These are phyloP conservation scores for Scaptomyza graminum DNA, from an alignment of 1,140 invertebrate genomes.

Conservation along the genomic window DNA sequence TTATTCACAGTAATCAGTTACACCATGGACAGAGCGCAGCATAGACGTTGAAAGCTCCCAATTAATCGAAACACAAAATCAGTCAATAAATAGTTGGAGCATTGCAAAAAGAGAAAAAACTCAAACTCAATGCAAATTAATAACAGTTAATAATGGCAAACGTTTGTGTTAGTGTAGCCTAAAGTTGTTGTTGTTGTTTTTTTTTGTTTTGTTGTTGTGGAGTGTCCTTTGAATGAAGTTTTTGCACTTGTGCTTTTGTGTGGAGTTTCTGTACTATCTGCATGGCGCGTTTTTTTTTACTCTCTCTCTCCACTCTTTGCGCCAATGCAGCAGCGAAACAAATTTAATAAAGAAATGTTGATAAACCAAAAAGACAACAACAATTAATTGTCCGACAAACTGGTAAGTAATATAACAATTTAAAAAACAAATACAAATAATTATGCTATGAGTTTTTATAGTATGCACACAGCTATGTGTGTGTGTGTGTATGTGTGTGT, in stretches of 20 bases:
- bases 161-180: constrained; percentile 11
- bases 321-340: constrained; percentile 38
- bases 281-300: constrained; percentile 18
- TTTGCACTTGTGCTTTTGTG: neutral
- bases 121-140: neutral
- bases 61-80: neutral
- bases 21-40: constrained; percentile 65
- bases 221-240: neutral
- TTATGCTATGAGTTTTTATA: constrained; percentile 1
- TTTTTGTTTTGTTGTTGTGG: constrained; percentile 13
- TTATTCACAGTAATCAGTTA: constrained; percentile 59
- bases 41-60: constrained; percentile 33
- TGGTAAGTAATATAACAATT: constrained; percentile 25
- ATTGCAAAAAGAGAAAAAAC: constrained; percentile 20
- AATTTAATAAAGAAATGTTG: constrained; percentile 34
- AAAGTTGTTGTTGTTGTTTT: neutral
- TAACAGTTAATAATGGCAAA: constrained; percentile 2
- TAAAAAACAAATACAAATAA: constrained; percentile 14
- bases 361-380: constrained; percentile 11
- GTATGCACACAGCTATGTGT: neutral
- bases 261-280: constrained; percentile 1
- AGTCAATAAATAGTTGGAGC: neutral
- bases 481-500: neutral
- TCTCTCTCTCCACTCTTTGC: neutral
- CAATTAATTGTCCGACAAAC: constrained; percentile 8